These are phyloP conservation scores for Scrobipalpa atriplicella DNA, from an alignment of 2,888 invertebrate species.

Conservation along the genomic window DNA sequence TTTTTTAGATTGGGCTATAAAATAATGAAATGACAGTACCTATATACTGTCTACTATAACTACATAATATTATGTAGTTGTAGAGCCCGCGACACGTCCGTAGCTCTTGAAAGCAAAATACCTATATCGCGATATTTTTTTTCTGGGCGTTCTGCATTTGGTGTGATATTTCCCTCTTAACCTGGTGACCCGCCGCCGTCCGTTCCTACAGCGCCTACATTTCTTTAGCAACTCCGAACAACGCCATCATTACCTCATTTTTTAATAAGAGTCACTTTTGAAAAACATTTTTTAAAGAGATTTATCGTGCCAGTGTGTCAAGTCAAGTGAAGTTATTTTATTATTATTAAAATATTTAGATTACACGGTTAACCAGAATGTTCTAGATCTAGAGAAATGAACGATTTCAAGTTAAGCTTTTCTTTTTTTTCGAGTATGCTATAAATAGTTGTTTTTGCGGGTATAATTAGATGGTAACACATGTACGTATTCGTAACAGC, in stretches of 20 bases:
- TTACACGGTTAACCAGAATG: slow-evolving; percentile 26
- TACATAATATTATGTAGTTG: too few relatives aligned
- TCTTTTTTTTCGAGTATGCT: not conserved
- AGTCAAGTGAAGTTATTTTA: too few relatives aligned
- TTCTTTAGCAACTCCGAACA: slow-evolving; percentile 46
- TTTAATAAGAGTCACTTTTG: slow-evolving; percentile 44
- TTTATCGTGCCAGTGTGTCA: slow-evolving; percentile 23
- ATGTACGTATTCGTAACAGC: slow-evolving; percentile 35
- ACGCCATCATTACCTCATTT: slow-evolving; percentile 65
- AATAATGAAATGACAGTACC: too few relatives aligned
- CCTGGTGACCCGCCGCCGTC: slow-evolving; percentile 59
- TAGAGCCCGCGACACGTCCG: too few relatives aligned
- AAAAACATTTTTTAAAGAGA: slow-evolving; percentile 34
- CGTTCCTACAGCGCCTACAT: slow-evolving; percentile 39
- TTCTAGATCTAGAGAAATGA: slow-evolving; percentile 2
- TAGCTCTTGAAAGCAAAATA: too few relatives aligned
- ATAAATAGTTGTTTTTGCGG: slow-evolving; percentile 6
- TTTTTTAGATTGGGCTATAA: too few relatives aligned
- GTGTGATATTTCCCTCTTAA: slow-evolving; percentile 54
- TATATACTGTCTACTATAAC: too few relatives aligned
- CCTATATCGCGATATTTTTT: too few relatives aligned
- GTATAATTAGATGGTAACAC: not conserved
- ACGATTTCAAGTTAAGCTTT: not conserved
- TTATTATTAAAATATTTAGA: slow-evolving; percentile 23
- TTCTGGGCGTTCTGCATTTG: slow-evolving; percentile 40